A percentile compares a stretch with the other conserved stretches of the same genome.
Conservation (phyloP, 2,797 vertebrate genomes). For the Forpus xanthops region DNA sequence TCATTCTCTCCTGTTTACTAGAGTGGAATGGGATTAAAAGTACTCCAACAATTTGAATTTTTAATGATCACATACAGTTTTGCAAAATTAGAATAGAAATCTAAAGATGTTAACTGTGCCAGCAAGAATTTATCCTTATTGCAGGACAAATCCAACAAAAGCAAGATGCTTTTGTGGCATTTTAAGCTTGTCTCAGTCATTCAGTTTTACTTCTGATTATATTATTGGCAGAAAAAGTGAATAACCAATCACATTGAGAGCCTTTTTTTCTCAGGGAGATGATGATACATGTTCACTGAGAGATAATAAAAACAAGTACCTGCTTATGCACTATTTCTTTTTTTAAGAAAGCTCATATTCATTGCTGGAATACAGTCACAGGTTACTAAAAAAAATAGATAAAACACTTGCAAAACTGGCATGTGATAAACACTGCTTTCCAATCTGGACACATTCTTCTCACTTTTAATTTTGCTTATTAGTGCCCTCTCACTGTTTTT, state of each 20-base stretch:
- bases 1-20: not conserved
- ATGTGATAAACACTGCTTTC: not conserved
- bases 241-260: not conserved
- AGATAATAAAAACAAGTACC: not conserved
- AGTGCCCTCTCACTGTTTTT: rapidly evolving
- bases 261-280: not conserved
- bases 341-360: not conserved
- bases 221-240: not conserved
- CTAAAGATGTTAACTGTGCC: not conserved
- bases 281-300: not conserved
- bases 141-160: not conserved
- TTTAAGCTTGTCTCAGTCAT: not conserved
- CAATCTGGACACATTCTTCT: not conserved
- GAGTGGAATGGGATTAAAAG: not conserved
- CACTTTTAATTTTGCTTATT: not conserved
- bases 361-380: not conserved
- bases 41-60: not conserved
- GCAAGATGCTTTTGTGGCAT: not conserved
- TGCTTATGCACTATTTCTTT: not conserved
- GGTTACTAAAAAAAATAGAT: rapidly evolving
- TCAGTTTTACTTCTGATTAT: not conserved
- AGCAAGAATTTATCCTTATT: not conserved
- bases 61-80: not conserved
- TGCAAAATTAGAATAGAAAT: not conserved
- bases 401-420: not conserved